Percentiles rank a stretch among this genome's conserved stretches.
phyloP scores from a whole-genome alignment of 2,888 invertebrate genomes.

The Callosobruchus maculatus region DNA sequence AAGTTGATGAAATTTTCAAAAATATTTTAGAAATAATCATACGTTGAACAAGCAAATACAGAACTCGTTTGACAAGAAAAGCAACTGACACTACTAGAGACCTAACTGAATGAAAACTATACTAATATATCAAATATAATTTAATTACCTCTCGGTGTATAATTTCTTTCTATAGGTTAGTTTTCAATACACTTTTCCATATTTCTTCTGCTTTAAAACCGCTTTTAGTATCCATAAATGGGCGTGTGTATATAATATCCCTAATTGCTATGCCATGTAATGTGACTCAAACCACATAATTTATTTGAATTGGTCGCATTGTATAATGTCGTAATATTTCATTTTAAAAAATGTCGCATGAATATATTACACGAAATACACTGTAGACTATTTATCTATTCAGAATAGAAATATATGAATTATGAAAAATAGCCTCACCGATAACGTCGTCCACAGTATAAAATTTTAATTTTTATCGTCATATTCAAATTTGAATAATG shows the following conservation, averaged over 20 bases:
- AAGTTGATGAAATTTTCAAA: too few species aligned
- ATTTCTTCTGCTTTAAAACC: too few species aligned
- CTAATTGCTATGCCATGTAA: neutral
- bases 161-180: too few species aligned
- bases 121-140: too few species aligned
- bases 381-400: slow-evolving; percentile 12
- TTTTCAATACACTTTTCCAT: too few species aligned
- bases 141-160: too few species aligned
- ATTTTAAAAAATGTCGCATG: slow-evolving; percentile 10
- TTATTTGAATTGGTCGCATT: slow-evolving; percentile 2
- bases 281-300: slow-evolving; percentile 11
- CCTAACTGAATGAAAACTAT: too few species aligned
- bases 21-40: too few species aligned
- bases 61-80: too few species aligned
- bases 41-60: too few species aligned
- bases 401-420: slow-evolving; percentile 35
- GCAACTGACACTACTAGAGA: too few species aligned
- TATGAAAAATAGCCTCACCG: slow-evolving; percentile 32
- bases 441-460: slow-evolving; percentile 15
- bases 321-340: neutral
- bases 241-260: neutral
- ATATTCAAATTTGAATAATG: slow-evolving; percentile 23
- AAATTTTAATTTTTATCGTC: slow-evolving; percentile 23
- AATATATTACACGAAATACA: slow-evolving; percentile 23
- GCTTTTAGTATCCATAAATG: neutral